phyloP scores from a whole-genome alignment of 2,797 vertebrate genomes.

The Ptychadena robeensis region DNA sequence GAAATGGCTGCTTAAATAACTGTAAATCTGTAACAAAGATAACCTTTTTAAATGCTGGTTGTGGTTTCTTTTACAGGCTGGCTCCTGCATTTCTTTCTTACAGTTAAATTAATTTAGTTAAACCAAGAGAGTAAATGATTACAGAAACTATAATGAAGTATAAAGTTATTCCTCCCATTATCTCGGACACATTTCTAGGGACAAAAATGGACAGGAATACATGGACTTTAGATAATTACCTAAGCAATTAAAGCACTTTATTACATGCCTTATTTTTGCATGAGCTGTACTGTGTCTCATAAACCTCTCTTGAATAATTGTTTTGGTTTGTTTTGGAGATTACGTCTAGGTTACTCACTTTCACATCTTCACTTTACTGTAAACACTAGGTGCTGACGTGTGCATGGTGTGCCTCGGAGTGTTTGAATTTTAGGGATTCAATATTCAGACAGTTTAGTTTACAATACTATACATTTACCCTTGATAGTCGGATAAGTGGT shows the following conservation, averaged over 20 bases:
- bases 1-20: conserved; percentile 33
- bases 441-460: background rate
- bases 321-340: conserved; percentile 22
- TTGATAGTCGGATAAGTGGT: too few relatives aligned
- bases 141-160: background rate
- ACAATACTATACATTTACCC: background rate
- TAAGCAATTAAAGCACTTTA: conserved; percentile 11
- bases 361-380: background rate
- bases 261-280: conserved; percentile 31
- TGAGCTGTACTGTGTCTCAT: conserved; percentile 24
- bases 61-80: conserved; percentile 45
- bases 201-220: conserved; percentile 19
- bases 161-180: background rate
- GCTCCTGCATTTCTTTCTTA: conserved; percentile 24
- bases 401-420: background rate
- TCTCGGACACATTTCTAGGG: conserved; percentile 1
- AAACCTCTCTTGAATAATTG: conserved; percentile 18
- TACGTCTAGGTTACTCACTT: conserved; percentile 3
- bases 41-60: conserved; percentile 20
- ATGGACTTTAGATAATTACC: conserved; percentile 25
- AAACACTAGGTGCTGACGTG: conserved; percentile 2
- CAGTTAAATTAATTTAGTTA: background rate
- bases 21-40: conserved; percentile 37
- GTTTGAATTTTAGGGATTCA: background rate
- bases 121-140: background rate